Base-by-base conservation (phyloP, 2,888 invertebrate genomes). In the Clusia tigrina region DNA sequence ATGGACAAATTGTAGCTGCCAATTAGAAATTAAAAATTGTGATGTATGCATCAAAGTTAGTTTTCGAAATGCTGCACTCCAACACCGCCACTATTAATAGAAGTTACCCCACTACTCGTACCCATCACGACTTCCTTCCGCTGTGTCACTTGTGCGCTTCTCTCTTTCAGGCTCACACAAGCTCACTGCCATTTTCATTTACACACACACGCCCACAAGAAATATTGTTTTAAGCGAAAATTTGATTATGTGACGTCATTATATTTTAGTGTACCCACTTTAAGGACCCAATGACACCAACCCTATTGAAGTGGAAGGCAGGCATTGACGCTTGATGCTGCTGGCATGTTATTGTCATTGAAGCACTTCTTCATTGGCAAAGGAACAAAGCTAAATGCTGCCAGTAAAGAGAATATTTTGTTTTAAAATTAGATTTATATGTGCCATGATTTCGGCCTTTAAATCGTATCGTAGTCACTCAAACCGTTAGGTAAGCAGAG, bases 161-260 rank as follows among this genome's bases (percentile, higher is more conserved):
- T 32, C 32, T 9, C 12, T 32, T 32, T 6, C 32, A 32, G 6
- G 12, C 32, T 9, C 32, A 32, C 32, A 32, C 32, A 32, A 9
- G 12, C 6, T 12, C 32, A 12, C 32, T 32, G 32, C 6, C 32
- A 32, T 12, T 9, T 46, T 58, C 52, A 48, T 52, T 51, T 15
- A 55, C 23, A 38, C 17, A 51, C 17, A 12, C 17, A 38, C 42
- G 53, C 22, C 23, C 12, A 58, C 17, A 61, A 46, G 17, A 6
- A 59, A 67, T 68, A 73, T 72, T 69, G 71, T 72, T 72, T 71
- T 23, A 67, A 60, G 66, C 55, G 64, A 48, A 72, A 74, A 74
- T 75, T 73, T 71, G 71, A 73, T 75, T 75, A 74, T 67, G 68
- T 75, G 71, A 75, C 72, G 73, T 73, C 71, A 74, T 74, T 74